Percentiles rank a stretch among this genome's conserved stretches.
These are phyloP conservation scores for Psettodes erumei DNA, from an alignment of 2,113 vertebrate species.

Conservation along the genomic window DNA sequence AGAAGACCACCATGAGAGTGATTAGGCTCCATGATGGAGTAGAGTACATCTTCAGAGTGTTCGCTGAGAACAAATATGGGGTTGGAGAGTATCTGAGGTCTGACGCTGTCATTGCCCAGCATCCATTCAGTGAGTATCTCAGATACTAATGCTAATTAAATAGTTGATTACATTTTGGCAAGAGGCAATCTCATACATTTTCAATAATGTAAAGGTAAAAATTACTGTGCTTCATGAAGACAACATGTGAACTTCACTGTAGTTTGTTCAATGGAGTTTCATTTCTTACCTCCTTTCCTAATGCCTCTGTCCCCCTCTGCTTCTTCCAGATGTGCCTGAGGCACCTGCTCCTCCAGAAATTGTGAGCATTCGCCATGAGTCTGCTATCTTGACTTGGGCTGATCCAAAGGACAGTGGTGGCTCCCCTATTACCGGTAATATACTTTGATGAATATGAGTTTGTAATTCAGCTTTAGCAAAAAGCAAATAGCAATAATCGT, in stretches of 20 bases:
- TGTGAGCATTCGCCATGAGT: constrained; percentile 90
- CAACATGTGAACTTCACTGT: not conserved
- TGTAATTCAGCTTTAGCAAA: not conserved
- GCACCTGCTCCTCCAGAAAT: constrained; percentile 94
- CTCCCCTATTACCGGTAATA: constrained; percentile 96
- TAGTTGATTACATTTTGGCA: not conserved
- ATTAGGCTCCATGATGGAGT: constrained; percentile 94
- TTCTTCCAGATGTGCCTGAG: constrained; percentile 91
- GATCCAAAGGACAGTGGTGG: constrained; percentile 95
- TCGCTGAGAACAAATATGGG: constrained; percentile 98
- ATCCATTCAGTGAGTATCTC: constrained; percentile 93
- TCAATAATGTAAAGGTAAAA: not conserved
- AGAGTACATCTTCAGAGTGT: constrained; percentile 96
- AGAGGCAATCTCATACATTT: too few species aligned
- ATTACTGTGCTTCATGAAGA: not conserved
- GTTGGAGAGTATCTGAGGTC: constrained; percentile 95
- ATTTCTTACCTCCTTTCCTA: not conserved
- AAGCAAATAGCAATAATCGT: not conserved
- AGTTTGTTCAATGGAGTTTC: not conserved
- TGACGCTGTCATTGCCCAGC: constrained; percentile 91
- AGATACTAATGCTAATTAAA: not conserved
- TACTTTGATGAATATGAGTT: not conserved
- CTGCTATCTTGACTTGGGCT: constrained; percentile 91
- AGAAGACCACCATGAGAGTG: constrained; percentile 95
- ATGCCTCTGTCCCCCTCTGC: not conserved